A percentile compares a stretch with the other conserved stretches of the same genome.
phyloP scores from a whole-genome alignment of 2,113 vertebrate genomes.

The Sinocyclocheilus anophthalmus region DNA sequence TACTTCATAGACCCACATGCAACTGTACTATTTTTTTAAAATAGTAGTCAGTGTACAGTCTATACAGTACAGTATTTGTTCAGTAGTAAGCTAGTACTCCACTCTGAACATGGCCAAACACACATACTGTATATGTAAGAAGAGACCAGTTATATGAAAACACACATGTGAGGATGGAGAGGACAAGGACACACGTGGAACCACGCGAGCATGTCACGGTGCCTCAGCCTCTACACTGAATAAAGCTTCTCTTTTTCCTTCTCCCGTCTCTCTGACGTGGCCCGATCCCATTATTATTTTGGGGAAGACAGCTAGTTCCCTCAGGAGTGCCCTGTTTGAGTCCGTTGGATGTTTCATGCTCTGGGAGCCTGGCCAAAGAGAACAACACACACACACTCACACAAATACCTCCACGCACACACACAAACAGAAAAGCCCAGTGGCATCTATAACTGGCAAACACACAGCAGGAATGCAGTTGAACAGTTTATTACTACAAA shows the following conservation, averaged over 20 bases:
- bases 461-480: constrained; percentile 41
- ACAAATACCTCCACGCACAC: constrained; percentile 24
- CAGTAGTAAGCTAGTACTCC: background rate
- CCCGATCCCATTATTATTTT: constrained; percentile 74
- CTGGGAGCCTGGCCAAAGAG: constrained; percentile 71
- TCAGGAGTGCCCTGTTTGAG: constrained; percentile 75
- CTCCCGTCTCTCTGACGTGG: constrained; percentile 57
- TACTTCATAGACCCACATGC: background rate
- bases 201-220: constrained; percentile 39
- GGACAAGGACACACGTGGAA: constrained; percentile 49
- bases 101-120: background rate
- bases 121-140: background rate
- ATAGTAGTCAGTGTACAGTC: background rate
- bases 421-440: constrained; percentile 51
- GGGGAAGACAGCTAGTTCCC: constrained; percentile 73
- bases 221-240: constrained; percentile 36
- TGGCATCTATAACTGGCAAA: constrained; percentile 51
- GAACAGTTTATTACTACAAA: constrained; percentile 30
- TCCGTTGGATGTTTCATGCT: constrained; percentile 73
- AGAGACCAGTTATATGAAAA: constrained; percentile 21
- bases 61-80: background rate
- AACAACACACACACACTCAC: constrained; percentile 50
- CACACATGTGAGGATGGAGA: constrained; percentile 10
- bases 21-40: background rate
- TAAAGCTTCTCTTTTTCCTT: constrained; percentile 57